These are phyloP conservation scores for Agriopis marginaria DNA, from an alignment of 2,888 invertebrate species.

Conservation along the genomic window DNA sequence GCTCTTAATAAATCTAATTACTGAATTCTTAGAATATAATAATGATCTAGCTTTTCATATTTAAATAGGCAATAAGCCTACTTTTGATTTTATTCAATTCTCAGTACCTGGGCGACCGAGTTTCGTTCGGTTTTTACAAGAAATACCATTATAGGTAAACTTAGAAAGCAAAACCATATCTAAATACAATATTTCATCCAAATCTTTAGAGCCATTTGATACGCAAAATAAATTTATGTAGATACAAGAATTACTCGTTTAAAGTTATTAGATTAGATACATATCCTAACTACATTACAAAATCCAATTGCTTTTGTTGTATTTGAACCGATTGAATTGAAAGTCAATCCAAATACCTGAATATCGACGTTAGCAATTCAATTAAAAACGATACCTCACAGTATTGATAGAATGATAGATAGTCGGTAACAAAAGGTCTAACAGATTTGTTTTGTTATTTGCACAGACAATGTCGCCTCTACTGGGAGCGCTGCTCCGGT, in stretches of 20 bases:
- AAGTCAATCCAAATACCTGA: neutral
- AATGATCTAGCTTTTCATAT: neutral
- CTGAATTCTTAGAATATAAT: constrained; percentile 10
- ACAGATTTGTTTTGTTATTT: constrained; percentile 21
- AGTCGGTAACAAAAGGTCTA: neutral
- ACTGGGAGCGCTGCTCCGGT: constrained; percentile 72
- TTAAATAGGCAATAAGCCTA: neutral
- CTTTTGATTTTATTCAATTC: neutral
- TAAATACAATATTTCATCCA: too few species aligned
- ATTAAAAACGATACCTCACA: neutral
- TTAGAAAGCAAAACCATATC: too few species aligned
- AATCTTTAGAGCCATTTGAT: too few species aligned
- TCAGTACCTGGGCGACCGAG: too few species aligned
- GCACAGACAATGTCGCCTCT: constrained; percentile 74
- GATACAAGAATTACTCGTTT: too few species aligned
- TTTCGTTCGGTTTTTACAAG: too few species aligned
- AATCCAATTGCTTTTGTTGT: neutral
- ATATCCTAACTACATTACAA: neutral
- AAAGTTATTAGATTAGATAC: too few species aligned
- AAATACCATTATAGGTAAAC: too few species aligned
- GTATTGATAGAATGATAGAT: constrained; percentile 5
- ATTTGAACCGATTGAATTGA: neutral
- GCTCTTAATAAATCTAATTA: constrained; percentile 10
- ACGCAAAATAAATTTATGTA: too few species aligned
- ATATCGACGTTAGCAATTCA: constrained; percentile 4